phyloP scores from a whole-genome alignment of 1,140 invertebrate genomes.

The Arctopsyche grandis region DNA sequence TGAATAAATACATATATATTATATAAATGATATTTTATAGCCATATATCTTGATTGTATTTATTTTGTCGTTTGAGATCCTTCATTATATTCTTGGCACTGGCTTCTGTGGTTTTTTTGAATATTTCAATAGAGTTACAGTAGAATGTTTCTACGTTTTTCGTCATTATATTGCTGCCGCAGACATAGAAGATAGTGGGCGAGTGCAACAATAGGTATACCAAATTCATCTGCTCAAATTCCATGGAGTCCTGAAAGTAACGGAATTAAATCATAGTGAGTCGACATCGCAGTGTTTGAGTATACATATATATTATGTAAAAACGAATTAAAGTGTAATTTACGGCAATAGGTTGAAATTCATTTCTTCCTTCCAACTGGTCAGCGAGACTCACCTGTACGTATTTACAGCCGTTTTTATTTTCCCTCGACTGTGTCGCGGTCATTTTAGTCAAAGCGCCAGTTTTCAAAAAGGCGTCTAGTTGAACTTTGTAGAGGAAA shows the following conservation, averaged over 20 bases:
- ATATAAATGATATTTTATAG: slow-evolving; percentile 56
- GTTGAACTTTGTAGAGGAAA: slow-evolving; percentile 71
- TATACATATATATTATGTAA: not conserved
- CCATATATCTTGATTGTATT: slow-evolving; percentile 70
- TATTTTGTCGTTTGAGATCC: slow-evolving; percentile 62
- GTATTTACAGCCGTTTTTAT: slow-evolving; percentile 41
- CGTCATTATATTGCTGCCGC: slow-evolving; percentile 82
- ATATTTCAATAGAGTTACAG: slow-evolving; percentile 65
- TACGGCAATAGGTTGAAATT: not conserved
- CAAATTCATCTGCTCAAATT: slow-evolving; percentile 65
- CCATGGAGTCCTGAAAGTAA: not conserved
- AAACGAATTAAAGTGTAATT: not conserved
- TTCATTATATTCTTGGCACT: slow-evolving; percentile 61
- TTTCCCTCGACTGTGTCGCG: slow-evolving; percentile 45
- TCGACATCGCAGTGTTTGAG: not conserved
- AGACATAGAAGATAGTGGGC: slow-evolving; percentile 75
- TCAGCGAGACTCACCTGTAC: slow-evolving; percentile 51
- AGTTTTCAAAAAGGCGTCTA: slow-evolving; percentile 58
- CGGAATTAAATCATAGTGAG: not conserved
- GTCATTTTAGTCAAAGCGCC: slow-evolving; percentile 45
- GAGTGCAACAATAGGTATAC: slow-evolving; percentile 66
- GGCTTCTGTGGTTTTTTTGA: slow-evolving; percentile 58
- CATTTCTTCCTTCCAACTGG: not conserved
- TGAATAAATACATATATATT: slow-evolving; percentile 20
- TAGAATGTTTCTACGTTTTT: slow-evolving; percentile 73